Percentiles rank a stretch among this genome's conserved stretches.
These are phyloP conservation scores for Zonitis immaculata DNA, from an alignment of 2,888 invertebrate genomes.

Conservation along the genomic window DNA sequence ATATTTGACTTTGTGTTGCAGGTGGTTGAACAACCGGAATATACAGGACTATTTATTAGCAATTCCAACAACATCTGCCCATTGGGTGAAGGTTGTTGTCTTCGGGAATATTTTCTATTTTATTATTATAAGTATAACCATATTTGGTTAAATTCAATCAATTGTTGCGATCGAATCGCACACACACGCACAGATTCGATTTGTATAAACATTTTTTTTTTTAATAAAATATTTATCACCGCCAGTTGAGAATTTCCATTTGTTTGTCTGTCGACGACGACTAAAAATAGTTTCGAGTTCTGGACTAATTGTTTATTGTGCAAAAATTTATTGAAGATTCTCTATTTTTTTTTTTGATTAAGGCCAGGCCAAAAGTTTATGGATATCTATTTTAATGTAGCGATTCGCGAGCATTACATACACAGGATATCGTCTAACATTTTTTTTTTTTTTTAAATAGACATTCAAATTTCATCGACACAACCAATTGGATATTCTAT, in stretches of 20 bases:
- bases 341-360: too few species aligned
- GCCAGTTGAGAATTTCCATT: neutral
- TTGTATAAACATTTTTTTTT: too few species aligned
- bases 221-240: too few species aligned
- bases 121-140: neutral
- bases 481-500: neutral
- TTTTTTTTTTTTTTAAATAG: conserved; percentile 1
- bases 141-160: neutral
- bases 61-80: conserved; percentile 22
- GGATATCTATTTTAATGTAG: neutral
- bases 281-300: neutral
- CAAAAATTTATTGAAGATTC: neutral
- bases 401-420: neutral
- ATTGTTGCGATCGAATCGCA: neutral
- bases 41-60: conserved; percentile 24
- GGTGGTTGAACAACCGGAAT: conserved; percentile 29
- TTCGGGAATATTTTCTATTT: neutral
- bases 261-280: too few species aligned
- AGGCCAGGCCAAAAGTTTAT: neutral
- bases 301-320: neutral
- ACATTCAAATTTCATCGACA: neutral
- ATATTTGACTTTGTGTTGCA: conserved; percentile 22
- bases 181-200: too few species aligned
- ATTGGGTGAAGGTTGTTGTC: neutral
- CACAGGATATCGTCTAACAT: neutral